Base-by-base conservation (phyloP, 37 sponge, comb jelly and placozoan species). In the Chondrilla cf. caribensis region DNA sequence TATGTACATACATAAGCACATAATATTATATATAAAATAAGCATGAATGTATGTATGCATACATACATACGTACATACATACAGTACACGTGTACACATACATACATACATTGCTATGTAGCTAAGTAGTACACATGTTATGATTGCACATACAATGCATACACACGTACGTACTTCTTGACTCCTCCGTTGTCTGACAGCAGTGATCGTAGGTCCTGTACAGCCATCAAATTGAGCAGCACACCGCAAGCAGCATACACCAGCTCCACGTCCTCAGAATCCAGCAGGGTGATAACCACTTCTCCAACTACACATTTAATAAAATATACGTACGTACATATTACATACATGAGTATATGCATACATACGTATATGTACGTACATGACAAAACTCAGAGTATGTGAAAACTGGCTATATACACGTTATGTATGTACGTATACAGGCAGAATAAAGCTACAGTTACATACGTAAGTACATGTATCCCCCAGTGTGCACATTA, bases 171-270 rank as follows among this genome's bases (percentile, higher is more conserved):
- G 65, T 35, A 95, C 95, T 92, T 95, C 38, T 60, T 58, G 6
- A 91, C 79, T 66, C 95, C 95, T 51, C 70, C 68, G 41, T 66
- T 83, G 26, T 62, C 60, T n/a, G 64, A 21, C 1, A 95, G 65
- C 19, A 47, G 82, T 39, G 38, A 29, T n/a, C 90, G 81, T 65
- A 77, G 64, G 22, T 68, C 58, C 8, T 85, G 44, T 44, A 88
- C 93, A 1, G 67, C 75, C 87, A 89, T 89, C 41, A 96, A 64
- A 76, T 96, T 96, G 70, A 96, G 42, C 51, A 96, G 82, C 3
- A 96, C 90, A 21, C 97, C 97, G 83, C 97, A 96, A 31, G 89
- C 58, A 35, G 85, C 82, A 66, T 85, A 96, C 38, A 96, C 95
- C 84, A 93, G 24, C 62, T 96, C 97, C 35, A 86, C 36, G 17